Base-by-base conservation (phyloP, 2,113 vertebrate species). In the Rhea pennata region DNA sequence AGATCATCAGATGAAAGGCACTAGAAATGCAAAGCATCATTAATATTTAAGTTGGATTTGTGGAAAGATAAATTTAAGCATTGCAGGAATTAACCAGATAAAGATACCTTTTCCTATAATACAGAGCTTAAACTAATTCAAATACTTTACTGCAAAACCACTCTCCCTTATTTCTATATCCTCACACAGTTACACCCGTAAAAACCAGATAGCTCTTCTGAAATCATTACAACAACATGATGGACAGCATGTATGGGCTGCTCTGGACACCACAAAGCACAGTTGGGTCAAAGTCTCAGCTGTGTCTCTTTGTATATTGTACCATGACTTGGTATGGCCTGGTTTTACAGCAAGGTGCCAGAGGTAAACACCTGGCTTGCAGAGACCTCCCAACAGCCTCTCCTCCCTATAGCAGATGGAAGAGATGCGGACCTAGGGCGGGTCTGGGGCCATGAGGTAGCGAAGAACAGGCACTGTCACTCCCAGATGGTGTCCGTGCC, bases 1-100 rank as follows among this genome's bases (percentile, higher is more conserved):
- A 73, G 66, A 75, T 85, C 67, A 67, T 88, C 54, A 75, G 74
- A 73, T 23, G 56, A 85, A 92, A 97, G 67, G 82, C 78, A 71
- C 67, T 64, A 65, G 86, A 53, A 92, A 80, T 65, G 71, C 65
- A 95, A 74, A 78, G 62, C 64, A 42, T 26, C 59, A 15, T 97
- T 81, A 75, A 90, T 89, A 95, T 91, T 95, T 90, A 42, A 96
- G 88, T 67, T 54, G 86, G 85, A 80, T 80, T 81, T 84, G 67
- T 50, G 91, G 84, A 65, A 91, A 80, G 93, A 82, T 56, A 29
- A 83, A 91, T 83, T 83, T 54, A 84, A 94, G 51, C 31, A 1
- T 54, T 65, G 71, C 56, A 86, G 33, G 84, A 95, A 91, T 88
- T 87, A 82, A 78, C 84, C 80, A 84, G 77, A 51, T 79, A 66